A percentile compares a stretch with the other conserved stretches of the same genome.
Conservation (phyloP, 2,888 invertebrate genomes). For the Brachypalpus laphriformis region DNA sequence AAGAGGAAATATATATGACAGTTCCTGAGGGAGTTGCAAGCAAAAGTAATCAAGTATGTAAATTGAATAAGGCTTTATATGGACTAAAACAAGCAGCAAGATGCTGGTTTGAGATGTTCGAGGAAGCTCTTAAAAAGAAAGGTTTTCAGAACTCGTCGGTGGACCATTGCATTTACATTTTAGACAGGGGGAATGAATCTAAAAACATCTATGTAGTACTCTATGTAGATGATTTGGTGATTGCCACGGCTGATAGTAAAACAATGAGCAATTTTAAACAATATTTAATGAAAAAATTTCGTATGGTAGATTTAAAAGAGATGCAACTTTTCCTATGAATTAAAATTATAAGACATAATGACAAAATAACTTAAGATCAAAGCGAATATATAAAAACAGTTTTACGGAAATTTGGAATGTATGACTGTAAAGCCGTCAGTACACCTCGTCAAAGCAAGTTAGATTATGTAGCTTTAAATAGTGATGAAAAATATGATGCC, state of each 20-base stretch:
- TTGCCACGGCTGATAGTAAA: constrained; percentile 57
- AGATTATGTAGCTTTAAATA: no score
- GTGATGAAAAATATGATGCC: no score
- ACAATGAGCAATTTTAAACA: constrained; percentile 3
- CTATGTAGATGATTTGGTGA: constrained; percentile 12
- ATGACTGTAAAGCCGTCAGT: no score
- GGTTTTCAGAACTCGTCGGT: constrained; percentile 63
- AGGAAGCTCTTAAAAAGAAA: constrained; percentile 55
- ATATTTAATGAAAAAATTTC: neutral
- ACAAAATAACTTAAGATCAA: neutral
- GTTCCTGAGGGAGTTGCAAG: constrained; percentile 48
- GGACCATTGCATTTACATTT: constrained; percentile 74
- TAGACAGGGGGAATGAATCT: constrained; percentile 6
- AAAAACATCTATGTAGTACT: neutral
- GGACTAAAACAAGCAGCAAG: constrained; percentile 63
- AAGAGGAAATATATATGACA: constrained; percentile 71
- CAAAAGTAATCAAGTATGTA: constrained; percentile 46
- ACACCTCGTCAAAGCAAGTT: no score
- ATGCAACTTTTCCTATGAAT: neutral
- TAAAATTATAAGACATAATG: neutral
- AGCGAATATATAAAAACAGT: neutral
- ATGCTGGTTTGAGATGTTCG: constrained; percentile 63
- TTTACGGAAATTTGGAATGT: no score
- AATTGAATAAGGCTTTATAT: constrained; percentile 65
- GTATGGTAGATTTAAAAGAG: neutral